Percentiles rank a stretch among this genome's conserved stretches.
Conservation (phyloP, 2,113 vertebrate genomes). For the Xyrauchen texanus region DNA sequence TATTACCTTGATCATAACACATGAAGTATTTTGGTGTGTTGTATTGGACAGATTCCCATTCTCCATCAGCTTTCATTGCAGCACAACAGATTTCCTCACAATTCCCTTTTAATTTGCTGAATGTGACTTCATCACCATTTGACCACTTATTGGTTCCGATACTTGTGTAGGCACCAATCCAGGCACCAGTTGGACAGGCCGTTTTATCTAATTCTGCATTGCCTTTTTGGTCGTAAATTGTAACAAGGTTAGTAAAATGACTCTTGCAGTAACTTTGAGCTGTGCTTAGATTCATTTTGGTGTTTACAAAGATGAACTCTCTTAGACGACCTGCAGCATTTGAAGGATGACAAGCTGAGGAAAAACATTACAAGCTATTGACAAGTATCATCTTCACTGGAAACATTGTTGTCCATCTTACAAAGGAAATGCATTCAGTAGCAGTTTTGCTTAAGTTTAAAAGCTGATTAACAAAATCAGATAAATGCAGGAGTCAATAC, state of each 20-base stretch:
- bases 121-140: neutral
- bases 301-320: neutral
- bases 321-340: neutral
- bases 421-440: no score
- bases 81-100: neutral
- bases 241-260: constrained; percentile 26
- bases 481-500: no score
- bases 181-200: accelerated
- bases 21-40: constrained; percentile 33
- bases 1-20: constrained; percentile 59
- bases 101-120: accelerated
- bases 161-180: constrained; percentile 31
- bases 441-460: no score
- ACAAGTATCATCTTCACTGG: no score
- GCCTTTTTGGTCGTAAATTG: constrained; percentile 54
- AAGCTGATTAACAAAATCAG: no score
- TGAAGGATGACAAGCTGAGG: neutral
- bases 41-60: constrained; percentile 41
- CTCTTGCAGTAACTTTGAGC: accelerated
- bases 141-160: constrained; percentile 53
- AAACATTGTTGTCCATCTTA: no score
- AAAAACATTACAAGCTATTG: neutral
- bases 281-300: constrained; percentile 17
- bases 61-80: neutral
- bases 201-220: accelerated